These are phyloP conservation scores for Upupa epops DNA, from an alignment of 2,113 vertebrate genomes.

Conservation along the genomic window DNA sequence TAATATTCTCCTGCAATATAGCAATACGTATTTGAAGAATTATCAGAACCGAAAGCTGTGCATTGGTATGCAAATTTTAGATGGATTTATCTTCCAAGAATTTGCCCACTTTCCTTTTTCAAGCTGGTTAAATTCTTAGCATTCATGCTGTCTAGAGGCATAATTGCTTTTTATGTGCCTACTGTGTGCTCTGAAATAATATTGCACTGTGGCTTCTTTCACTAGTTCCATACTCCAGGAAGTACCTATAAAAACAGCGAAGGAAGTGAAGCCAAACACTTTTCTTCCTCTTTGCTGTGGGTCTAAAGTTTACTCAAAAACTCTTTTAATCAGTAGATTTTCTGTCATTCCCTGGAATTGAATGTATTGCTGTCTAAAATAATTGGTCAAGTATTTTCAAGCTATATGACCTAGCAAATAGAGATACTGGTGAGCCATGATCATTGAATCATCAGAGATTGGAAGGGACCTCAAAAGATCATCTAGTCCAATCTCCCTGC, in stretches of 20 bases:
- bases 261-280: background rate
- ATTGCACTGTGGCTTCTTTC: background rate
- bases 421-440: background rate
- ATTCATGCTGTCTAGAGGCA: background rate
- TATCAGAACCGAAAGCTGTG: background rate
- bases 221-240: background rate
- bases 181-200: background rate
- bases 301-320: background rate
- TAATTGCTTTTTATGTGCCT: background rate
- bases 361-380: background rate
- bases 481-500: no score
- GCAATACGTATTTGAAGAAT: background rate
- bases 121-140: background rate
- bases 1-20: background rate
- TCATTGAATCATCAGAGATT: no score
- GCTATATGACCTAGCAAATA: background rate
- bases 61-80: background rate
- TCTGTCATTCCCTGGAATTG: background rate
- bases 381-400: background rate
- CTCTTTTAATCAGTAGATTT: background rate
- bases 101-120: background rate
- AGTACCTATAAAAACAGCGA: background rate
- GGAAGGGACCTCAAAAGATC: no score
- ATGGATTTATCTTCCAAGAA: background rate
- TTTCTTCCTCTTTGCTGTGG: background rate